phyloP scores from a whole-genome alignment of 2,888 invertebrate species.

The Apeira syringaria region DNA sequence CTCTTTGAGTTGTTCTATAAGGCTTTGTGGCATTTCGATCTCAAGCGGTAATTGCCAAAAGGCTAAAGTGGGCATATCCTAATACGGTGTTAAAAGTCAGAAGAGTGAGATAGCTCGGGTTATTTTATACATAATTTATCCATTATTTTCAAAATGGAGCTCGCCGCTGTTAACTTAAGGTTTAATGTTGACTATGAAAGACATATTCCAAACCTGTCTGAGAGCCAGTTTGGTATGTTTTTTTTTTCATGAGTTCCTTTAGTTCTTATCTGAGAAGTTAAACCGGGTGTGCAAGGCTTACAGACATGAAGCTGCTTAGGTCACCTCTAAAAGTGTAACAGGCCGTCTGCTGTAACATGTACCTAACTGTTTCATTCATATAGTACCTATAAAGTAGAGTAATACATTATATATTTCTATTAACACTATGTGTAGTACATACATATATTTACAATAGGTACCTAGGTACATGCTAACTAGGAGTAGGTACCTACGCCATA shows the following conservation, averaged over 20 bases:
- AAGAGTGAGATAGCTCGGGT: slow-evolving; percentile 52
- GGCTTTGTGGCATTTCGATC: slow-evolving; percentile 52
- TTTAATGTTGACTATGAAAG: slow-evolving; percentile 50
- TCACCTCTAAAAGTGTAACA: slow-evolving; percentile 8
- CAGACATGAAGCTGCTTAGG: slow-evolving; percentile 19
- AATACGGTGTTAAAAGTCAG: slow-evolving; percentile 71
- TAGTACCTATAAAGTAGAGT: neutral
- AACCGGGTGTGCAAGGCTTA: slow-evolving; percentile 34
- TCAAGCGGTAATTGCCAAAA: slow-evolving; percentile 78
- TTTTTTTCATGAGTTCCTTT: slow-evolving; percentile 47
- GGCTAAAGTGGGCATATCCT: slow-evolving; percentile 70
- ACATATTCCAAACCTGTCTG: slow-evolving; percentile 56
- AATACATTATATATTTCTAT: too few relatives aligned
- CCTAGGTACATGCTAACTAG: too few relatives aligned
- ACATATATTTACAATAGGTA: too few relatives aligned
- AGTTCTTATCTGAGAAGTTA: slow-evolving; percentile 34
- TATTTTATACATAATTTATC: slow-evolving; percentile 43
- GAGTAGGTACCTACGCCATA: too few relatives aligned
- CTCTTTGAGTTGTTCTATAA: too few relatives aligned
- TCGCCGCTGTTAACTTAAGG: slow-evolving; percentile 54
- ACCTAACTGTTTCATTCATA: too few relatives aligned
- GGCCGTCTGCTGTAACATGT: too few relatives aligned
- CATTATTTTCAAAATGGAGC: slow-evolving; percentile 56
- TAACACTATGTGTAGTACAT: too few relatives aligned
- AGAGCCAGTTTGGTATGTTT: slow-evolving; percentile 57